Evolutionary conservation across 2,113 vertebrate genomes (phyloP), one percentile per base, ranked within the genome.

Genomic region (Crotalus tigris): DNA sequence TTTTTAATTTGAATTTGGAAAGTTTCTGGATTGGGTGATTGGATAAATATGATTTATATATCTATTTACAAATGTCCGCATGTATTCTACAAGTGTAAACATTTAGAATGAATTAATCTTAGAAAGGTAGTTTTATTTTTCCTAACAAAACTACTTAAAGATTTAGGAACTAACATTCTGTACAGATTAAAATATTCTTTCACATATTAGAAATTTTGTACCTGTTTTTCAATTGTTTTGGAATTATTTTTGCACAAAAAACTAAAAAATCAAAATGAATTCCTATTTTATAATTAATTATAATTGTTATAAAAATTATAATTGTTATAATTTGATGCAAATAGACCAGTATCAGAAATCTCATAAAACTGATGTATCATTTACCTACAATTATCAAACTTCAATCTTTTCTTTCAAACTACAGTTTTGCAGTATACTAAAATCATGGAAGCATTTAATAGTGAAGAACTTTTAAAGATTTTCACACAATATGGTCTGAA

Each of bases 401-500:
- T 51, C 58, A 39, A 8, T 51, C 2, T 57, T 95, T 91, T 96
- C 9, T 89, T 91, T 94, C 49, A 51, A 9, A 51, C 49, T 92
- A 51, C 61, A 97, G 96, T 23, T 94, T 92, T 75, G 10, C 13
- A 46, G 89, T 24, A 44, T 24, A 81, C 6, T 92, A 87, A 92
- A 97, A 91, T 51, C 55, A 97, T 97, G 97, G 96, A 95, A 75
- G 81, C 94, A 58, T 87, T 97, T 94, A 85, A 94, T 85, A 91
- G 58, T 0, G 96, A 96, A 0, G 93, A 96, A 49, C 95, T 97
- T 58, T 89, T 97, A 93, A 97, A 96, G 69, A 91, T 92, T 87
- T 97, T 97, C 55, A 97, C 97, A 24, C 92, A 96, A 87, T 96
- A 95, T 81, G 96, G 96, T 55, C 54, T 96, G 93, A 94, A 85